These are phyloP conservation scores for Hippocampus comes DNA, from an alignment of 2,113 vertebrate species.

Conservation along the genomic window DNA sequence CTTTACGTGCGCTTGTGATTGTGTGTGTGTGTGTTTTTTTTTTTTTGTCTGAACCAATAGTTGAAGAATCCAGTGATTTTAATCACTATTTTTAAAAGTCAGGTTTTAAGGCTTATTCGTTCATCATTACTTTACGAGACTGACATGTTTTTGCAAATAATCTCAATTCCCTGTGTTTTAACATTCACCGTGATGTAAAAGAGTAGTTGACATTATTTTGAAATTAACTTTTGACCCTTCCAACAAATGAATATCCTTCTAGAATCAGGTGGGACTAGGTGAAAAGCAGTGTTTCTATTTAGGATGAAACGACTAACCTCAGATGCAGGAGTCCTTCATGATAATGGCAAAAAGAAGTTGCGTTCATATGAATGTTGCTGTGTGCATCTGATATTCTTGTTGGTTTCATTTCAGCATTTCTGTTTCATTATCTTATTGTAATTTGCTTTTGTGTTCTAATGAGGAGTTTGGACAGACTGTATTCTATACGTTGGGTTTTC, in stretches of 20 bases:
- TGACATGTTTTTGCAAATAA: not conserved
- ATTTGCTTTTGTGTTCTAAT: not conserved
- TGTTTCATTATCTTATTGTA: slow-evolving; percentile 11
- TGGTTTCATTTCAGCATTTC: slow-evolving; percentile 12
- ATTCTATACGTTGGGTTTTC: not conserved
- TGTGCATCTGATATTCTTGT: not conserved
- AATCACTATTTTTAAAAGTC: not conserved
- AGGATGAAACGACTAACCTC: not conserved
- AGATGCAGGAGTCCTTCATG: not conserved
- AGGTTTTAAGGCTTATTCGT: not conserved
- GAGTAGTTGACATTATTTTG: slow-evolving; percentile 15
- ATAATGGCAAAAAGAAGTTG: not conserved
- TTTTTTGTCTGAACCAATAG: not conserved
- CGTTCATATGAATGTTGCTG: not conserved
- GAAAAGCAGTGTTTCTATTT: not conserved
- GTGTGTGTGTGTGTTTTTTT: too few species aligned
- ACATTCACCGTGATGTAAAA: not conserved
- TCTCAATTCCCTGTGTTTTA: not conserved
- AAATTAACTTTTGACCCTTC: slow-evolving; percentile 43
- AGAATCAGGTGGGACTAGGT: slow-evolving; percentile 22
- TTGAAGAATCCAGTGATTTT: not conserved
- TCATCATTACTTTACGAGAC: not conserved
- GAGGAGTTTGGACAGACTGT: not conserved
- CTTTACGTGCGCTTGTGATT: not conserved
- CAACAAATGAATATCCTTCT: not conserved